Conservation (phyloP, 1,140 invertebrate genomes). For the Leptinotarsa undecemlineata region DNA sequence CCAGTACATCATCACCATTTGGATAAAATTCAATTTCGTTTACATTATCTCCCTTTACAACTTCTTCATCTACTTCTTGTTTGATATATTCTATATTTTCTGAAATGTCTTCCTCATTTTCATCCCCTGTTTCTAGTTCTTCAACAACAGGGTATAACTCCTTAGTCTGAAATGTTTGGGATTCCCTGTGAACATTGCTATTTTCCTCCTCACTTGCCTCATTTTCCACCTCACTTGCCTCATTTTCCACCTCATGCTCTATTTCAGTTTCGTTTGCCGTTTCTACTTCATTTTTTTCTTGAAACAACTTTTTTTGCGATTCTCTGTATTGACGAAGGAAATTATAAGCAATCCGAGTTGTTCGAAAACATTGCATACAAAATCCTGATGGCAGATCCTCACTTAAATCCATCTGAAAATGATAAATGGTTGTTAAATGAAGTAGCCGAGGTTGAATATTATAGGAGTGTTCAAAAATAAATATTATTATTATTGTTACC, state of each 20-base stretch:
- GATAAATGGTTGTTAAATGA: neutral
- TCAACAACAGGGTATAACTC: no score
- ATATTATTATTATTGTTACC: conserved; percentile 1
- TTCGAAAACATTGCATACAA: conserved; percentile 28
- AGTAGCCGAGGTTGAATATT: neutral
- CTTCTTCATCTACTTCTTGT: neutral
- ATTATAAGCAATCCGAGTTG: conserved; percentile 25
- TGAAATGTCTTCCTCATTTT: neutral
- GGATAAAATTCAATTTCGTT: neutral
- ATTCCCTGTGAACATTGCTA: no score
- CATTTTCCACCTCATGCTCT: neutral
- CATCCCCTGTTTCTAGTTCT: neutral
- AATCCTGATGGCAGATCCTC: conserved; percentile 23
- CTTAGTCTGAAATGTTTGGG: no score
- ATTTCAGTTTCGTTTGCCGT: neutral
- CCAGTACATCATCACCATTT: neutral
- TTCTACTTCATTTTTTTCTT: neutral
- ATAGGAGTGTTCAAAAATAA: no score
- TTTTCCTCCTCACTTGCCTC: neutral
- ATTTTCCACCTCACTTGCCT: neutral
- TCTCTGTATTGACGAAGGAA: conserved; percentile 31
- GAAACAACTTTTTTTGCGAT: conserved; percentile 14
- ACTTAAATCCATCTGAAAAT: conserved; percentile 14
- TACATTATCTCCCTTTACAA: neutral
- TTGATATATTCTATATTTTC: neutral